A percentile compares a stretch with the other conserved stretches of the same genome.
Conservation (phyloP, 2,113 vertebrate species). For the Recurvirostra avosetta region DNA sequence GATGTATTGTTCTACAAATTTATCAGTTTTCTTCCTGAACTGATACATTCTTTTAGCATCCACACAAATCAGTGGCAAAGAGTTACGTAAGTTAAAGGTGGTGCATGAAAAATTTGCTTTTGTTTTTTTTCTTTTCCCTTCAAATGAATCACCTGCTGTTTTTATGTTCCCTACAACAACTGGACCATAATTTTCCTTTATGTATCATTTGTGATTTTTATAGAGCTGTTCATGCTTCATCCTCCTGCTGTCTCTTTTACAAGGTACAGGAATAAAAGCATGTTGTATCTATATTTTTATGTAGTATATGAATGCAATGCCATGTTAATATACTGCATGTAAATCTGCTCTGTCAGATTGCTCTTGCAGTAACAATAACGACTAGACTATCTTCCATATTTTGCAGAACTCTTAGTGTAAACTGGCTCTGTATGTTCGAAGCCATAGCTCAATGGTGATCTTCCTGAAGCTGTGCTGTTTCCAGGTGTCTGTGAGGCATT, state of each 20-base stretch:
- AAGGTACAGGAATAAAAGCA: background rate
- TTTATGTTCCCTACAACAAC: background rate
- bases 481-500: background rate
- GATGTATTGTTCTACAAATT: background rate
- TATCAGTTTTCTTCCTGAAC: background rate
- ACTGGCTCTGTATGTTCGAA: background rate
- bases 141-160: background rate
- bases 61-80: too few species aligned
- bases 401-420: background rate
- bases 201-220: background rate
- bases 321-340: background rate
- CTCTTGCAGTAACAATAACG: background rate
- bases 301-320: rapidly evolving
- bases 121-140: background rate
- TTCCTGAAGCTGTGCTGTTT: background rate
- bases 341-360: background rate
- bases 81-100: rapidly evolving
- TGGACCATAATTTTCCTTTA: background rate
- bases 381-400: background rate
- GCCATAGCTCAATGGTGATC: background rate
- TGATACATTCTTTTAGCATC: background rate
- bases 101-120: background rate
- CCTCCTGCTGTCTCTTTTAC: background rate
- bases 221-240: background rate
- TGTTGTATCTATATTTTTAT: background rate